Evolutionary conservation across 2,888 invertebrate genomes (phyloP).

Genomic region (Chrysomela aeneicollis): DNA sequence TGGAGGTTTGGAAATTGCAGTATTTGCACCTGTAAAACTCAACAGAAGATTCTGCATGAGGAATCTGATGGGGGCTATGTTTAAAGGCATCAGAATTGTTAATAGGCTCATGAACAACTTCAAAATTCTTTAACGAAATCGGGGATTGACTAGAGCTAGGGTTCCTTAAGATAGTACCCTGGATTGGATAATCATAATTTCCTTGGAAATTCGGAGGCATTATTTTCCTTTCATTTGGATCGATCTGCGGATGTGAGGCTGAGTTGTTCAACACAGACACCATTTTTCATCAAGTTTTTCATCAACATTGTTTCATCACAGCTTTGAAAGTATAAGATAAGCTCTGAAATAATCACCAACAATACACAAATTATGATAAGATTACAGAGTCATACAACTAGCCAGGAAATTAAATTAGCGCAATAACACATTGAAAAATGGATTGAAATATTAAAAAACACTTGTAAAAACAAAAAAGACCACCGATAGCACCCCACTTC

Average conservation of each 20-base stretch:
- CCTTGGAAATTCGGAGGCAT: neutral
- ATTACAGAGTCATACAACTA: too few species aligned
- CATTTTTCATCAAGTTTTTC: neutral
- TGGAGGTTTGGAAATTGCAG: neutral
- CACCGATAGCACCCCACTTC: too few species aligned
- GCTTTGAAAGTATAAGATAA: too few species aligned
- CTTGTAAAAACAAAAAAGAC: too few species aligned
- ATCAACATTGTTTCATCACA: neutral
- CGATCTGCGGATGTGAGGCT: neutral
- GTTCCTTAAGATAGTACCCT: neutral
- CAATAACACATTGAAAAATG: too few species aligned
- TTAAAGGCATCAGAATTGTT: neutral
- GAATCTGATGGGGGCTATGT: neutral
- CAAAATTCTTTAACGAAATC: neutral
- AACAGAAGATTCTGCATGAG: neutral
- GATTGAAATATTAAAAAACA: too few species aligned
- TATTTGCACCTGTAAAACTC: constrained; percentile 3
- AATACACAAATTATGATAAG: too few species aligned
- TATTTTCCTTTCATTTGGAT: neutral
- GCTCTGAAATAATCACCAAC: too few species aligned
- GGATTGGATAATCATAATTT: neutral
- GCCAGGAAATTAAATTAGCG: too few species aligned
- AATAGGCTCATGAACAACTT: neutral
- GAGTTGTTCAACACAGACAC: neutral
- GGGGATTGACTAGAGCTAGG: neutral